phyloP scores from a whole-genome alignment of 2,888 invertebrate species.

The Autographa gamma region DNA sequence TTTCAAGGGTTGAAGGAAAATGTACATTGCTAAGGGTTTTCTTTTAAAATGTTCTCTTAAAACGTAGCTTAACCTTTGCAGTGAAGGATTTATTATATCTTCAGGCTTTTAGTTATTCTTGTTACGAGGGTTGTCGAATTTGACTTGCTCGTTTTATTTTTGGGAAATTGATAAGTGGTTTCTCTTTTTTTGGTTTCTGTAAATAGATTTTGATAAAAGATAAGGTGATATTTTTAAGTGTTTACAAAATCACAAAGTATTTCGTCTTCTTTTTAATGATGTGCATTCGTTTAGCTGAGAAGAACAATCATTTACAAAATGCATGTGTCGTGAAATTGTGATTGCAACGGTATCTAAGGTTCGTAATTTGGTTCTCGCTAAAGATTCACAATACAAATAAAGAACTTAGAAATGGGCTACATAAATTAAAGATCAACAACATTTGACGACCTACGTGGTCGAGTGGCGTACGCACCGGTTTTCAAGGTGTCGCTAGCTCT shows the following conservation, averaged over 20 bases:
- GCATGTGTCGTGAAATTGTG: constrained; percentile 57
- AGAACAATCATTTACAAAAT: constrained; percentile 49
- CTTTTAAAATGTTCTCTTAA: constrained; percentile 29
- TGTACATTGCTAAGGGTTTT: constrained; percentile 29
- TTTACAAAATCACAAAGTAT: too few relatives aligned
- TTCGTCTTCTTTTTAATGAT: too few relatives aligned
- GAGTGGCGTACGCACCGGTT: too few relatives aligned
- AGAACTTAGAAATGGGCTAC: too few relatives aligned
- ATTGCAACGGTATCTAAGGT: neutral
- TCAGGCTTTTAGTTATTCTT: constrained; percentile 9
- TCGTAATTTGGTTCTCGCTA: too few relatives aligned
- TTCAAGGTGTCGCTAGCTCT: too few relatives aligned
- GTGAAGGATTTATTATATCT: constrained; percentile 35
- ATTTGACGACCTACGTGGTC: too few relatives aligned
- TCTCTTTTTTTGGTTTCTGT: neutral
- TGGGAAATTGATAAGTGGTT: neutral
- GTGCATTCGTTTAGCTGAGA: constrained; percentile 67
- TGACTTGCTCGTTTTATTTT: neutral
- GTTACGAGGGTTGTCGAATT: neutral
- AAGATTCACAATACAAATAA: too few relatives aligned
- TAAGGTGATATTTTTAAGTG: too few relatives aligned
- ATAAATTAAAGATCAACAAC: too few relatives aligned
- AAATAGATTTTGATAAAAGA: too few relatives aligned
- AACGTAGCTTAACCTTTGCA: constrained; percentile 20
- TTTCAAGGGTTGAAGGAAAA: constrained; percentile 56